These are phyloP conservation scores for Pelodytes ibericus DNA, from an alignment of 2,797 vertebrate species.

Conservation along the genomic window DNA sequence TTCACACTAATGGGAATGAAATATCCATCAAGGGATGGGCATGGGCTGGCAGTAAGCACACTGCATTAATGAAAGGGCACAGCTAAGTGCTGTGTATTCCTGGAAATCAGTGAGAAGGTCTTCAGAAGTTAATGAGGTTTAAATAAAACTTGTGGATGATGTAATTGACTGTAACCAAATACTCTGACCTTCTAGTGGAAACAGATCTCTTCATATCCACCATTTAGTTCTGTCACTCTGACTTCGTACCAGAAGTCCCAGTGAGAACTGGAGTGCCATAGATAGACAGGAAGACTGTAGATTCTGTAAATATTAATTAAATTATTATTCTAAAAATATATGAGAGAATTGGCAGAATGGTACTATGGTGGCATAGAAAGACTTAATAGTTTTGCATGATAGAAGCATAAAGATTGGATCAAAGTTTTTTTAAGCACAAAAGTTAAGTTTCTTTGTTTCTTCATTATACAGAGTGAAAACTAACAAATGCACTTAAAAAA, in stretches of 20 bases:
- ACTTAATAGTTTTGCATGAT: no score
- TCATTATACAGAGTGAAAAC: no score
- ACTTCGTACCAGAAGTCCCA: background rate
- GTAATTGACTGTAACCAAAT: slow-evolving; percentile 53
- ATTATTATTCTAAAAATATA: no score
- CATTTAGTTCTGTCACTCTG: slow-evolving; percentile 42
- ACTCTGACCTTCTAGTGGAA: slow-evolving; percentile 46
- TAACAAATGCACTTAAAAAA: no score
- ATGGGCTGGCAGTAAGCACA: slow-evolving; percentile 48
- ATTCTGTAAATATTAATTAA: no score
- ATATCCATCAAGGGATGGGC: slow-evolving; percentile 52
- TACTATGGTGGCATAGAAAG: no score
- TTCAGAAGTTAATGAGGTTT: slow-evolving; percentile 53
- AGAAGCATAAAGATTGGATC: no score
- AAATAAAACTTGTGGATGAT: slow-evolving; percentile 54
- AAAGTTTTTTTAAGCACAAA: no score
- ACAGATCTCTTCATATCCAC: slow-evolving; percentile 45
- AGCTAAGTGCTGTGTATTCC: slow-evolving; percentile 50
- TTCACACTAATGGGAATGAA: slow-evolving; percentile 48
- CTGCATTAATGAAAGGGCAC: slow-evolving; percentile 48
- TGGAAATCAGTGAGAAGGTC: slow-evolving; percentile 52
- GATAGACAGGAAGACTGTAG: no score
- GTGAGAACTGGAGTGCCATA: no score
- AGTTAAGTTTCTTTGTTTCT: no score
- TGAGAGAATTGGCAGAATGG: no score